Base-by-base conservation (phyloP, 1,140 invertebrate species). In the Drosophila lini region DNA sequence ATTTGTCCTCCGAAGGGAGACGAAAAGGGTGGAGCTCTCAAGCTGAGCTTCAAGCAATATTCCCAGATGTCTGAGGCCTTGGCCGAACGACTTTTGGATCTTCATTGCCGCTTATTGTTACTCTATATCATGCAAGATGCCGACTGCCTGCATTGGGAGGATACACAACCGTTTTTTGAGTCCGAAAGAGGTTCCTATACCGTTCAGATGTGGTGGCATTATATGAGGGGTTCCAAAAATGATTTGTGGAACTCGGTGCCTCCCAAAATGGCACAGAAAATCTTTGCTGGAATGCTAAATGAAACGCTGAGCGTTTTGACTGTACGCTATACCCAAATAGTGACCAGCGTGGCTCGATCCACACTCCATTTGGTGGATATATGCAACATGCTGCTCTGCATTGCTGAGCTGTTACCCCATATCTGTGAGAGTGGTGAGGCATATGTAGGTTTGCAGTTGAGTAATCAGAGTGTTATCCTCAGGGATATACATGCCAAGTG, bases 121-220 rank as follows among this genome's bases (percentile, higher is more conserved):
- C 93, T 97, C 2, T 97, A 96, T 70, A 95, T 97, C 38, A 91
- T 97, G 10, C 96, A 97, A 85, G 96, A 97, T 91, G 94, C 95
- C 0, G 95, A 96, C 44, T 96, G 95, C 10, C 92, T 96, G 11
- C 94, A 94, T 83, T 97, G 94, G 96, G 94, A 94, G 78, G 94
- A 92, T 64, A 91, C 91, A 6, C 94, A 94, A 63, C 92, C 93
- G 3, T 95, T 94, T 80, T 95, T 93, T 75, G 95, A 96, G 90
- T 95, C 94, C 9, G 95, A 96, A 78, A 92, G 95, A 32, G 96
- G 95, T 3, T 96, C 96, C 2, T 96, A 96, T 45, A 94, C 95
- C 5, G 94, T 97, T 50, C 96, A 97, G 91, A 97, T 97, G 94
- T 97, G 96, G 96, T 96, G 96, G 95, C 93, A 97, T 5, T 97